phyloP scores from a whole-genome alignment of 2,888 invertebrate genomes.

The Apamea monoglypha region DNA sequence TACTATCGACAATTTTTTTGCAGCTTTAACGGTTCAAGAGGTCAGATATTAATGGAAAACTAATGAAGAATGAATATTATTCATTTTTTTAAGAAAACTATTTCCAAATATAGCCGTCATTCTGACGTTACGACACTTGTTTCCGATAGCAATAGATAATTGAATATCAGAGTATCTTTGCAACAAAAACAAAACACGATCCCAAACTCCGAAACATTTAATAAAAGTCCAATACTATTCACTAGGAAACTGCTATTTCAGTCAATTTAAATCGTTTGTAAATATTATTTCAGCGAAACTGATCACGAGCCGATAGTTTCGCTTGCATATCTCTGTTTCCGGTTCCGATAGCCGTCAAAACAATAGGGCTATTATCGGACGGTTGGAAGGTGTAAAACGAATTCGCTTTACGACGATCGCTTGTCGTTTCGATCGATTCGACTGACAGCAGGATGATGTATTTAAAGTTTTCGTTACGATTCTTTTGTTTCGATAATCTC shows the following conservation, averaged over 20 bases:
- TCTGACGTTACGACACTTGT: not conserved
- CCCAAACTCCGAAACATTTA: conserved; percentile 16
- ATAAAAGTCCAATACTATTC: conserved; percentile 32
- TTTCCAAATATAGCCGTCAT: not conserved
- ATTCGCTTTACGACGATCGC: conserved; percentile 61
- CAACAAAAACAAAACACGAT: conserved; percentile 10
- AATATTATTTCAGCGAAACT: conserved; percentile 66
- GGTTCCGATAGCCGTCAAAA: conserved; percentile 69
- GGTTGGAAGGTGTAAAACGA: conserved; percentile 73
- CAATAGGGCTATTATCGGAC: conserved; percentile 73
- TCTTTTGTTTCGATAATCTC: conserved; percentile 3
- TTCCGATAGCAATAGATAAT: not conserved
- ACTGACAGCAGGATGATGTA: conserved; percentile 7
- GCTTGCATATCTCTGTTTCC: conserved; percentile 66
- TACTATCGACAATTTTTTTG: not conserved
- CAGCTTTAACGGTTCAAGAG: not conserved
- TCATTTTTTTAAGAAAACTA: not conserved
- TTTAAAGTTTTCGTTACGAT: conserved; percentile 11
- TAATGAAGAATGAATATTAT: not conserved
- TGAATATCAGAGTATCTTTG: not conserved
- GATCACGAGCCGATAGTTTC: conserved; percentile 61
- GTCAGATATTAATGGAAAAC: no score
- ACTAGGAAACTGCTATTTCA: conserved; percentile 54
- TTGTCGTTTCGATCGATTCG: conserved; percentile 12
- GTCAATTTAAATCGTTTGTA: conserved; percentile 62